These are phyloP conservation scores for Saturnia pavonia DNA, from an alignment of 2,888 invertebrate species.

Conservation along the genomic window DNA sequence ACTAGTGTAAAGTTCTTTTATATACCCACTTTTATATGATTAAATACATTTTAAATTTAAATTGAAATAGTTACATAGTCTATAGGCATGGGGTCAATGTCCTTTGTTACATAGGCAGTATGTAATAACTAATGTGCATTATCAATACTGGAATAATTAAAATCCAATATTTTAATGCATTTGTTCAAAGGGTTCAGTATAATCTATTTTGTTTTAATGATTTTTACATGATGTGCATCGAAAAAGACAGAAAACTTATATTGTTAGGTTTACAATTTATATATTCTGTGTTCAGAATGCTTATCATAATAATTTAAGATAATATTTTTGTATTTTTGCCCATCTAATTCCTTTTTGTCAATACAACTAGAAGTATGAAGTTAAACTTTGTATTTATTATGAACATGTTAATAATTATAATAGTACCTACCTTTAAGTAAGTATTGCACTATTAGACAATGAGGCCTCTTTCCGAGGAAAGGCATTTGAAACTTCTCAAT, in stretches of 20 bases:
- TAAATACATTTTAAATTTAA: neutral
- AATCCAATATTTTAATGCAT: neutral
- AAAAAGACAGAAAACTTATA: neutral
- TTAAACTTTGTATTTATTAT: no score
- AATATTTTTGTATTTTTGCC: no score
- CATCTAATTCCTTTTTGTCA: no score
- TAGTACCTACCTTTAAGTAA: no score
- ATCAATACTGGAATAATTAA: constrained; percentile 1
- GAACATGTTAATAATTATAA: no score
- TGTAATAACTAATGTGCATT: neutral
- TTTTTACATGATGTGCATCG: neutral
- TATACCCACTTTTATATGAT: neutral
- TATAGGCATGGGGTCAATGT: neutral
- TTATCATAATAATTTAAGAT: no score
- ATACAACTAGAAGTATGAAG: no score
- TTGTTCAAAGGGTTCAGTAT: neutral
- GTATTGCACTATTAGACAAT: no score
- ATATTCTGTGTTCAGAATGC: no score
- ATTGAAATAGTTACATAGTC: neutral
- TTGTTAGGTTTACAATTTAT: neutral
- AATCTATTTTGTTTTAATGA: neutral
- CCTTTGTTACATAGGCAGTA: neutral
- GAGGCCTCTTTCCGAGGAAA: no score
- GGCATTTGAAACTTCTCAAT: no score
- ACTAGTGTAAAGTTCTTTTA: no score